A percentile compares a stretch with the other conserved stretches of the same genome.
These are phyloP conservation scores for Hypselothyrea guttata DNA, from an alignment of 2,888 invertebrate species.

Conservation along the genomic window DNA sequence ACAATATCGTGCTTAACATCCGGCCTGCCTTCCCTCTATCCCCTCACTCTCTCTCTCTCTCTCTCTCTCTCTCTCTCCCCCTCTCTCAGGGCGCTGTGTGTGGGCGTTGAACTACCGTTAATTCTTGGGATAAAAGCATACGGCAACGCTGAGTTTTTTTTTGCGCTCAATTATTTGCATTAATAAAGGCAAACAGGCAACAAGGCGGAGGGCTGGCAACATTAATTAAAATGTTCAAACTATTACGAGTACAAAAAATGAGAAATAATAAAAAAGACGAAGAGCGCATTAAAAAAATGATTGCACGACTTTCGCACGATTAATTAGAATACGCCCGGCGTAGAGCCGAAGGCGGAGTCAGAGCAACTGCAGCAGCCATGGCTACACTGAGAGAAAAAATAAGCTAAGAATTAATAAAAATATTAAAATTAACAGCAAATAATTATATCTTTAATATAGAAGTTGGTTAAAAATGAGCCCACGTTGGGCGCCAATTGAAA, in stretches of 20 bases:
- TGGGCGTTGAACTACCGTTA: conserved; percentile 38
- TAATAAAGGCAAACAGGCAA: conserved; percentile 24
- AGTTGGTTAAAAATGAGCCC: too few relatives aligned
- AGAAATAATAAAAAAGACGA: background rate
- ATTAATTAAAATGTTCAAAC: conserved; percentile 60
- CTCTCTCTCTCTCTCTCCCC: background rate
- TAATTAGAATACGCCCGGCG: conserved; percentile 46
- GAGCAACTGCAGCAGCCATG: background rate
- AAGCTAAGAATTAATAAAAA: too few relatives aligned
- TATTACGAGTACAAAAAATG: conserved; percentile 5
- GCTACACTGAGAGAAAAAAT: too few relatives aligned
- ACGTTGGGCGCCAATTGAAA: too few relatives aligned
- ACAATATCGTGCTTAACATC: conserved; percentile 62
- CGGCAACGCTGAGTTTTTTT: conserved; percentile 8
- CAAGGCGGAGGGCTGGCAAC: conserved; percentile 14
- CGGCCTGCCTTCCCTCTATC: conserved; percentile 24
- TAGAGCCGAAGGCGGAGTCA: background rate
- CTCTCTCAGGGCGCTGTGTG: conserved; percentile 16
- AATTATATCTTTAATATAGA: too few relatives aligned
- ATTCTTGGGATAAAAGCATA: conserved; percentile 38
- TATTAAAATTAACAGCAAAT: too few relatives aligned
- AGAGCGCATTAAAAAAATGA: conserved; percentile 16
- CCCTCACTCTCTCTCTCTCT: background rate
- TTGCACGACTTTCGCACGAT: conserved; percentile 58
- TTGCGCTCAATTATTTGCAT: conserved; percentile 40